Base-by-base conservation (phyloP, 2,888 invertebrate species). In the Stictocephala bisonia region DNA sequence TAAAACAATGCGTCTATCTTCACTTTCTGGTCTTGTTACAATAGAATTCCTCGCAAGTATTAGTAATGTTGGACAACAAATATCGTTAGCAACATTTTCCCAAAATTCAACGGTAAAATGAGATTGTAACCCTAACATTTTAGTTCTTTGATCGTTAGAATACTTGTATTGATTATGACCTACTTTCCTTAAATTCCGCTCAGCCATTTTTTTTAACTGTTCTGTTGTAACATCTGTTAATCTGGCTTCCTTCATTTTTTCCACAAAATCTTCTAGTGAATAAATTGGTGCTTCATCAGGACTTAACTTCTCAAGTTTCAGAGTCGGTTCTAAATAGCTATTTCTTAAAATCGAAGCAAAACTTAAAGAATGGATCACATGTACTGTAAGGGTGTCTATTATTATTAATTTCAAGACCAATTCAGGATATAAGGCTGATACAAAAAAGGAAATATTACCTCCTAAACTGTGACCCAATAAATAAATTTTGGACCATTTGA, bases 401-500 rank as follows among this genome's bases (percentile, higher is more conserved):
- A 82, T 74, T 1, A 84, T 77, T 4, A 83, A 66, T 74, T 80
- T 79, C n/a, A 79, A 78, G 2, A 84, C 77, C 50, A 78, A 31
- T 44, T 81, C 78, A 0, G 82, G 82, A 70, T 79, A 81, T 4
- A 81, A 15, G 4, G 79, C 75, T 3, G 79, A 64, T 51, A 80
- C 79, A 27, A 79, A 76, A 1, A 76, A 53, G 4, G 81, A 79
- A 9, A 83, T 75, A 35, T 81, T 83, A 9, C 84, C 86, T 15
- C 87, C 87, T 80, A 86, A 77, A 74, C 83, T 83, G 75, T 84
- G 84, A 1, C 83, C 84, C 27, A 85, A 75, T 31, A 80, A 79
- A 11, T 79, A 77, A 67, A 84, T 82, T 60, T 79, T 80, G 2
- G 79, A 77, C 84, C 84, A 85, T 26, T 81, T 78, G n/a, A 85